These are phyloP conservation scores for Coregonus suidteri DNA, from an alignment of 2,797 vertebrate genomes.

Conservation along the genomic window DNA sequence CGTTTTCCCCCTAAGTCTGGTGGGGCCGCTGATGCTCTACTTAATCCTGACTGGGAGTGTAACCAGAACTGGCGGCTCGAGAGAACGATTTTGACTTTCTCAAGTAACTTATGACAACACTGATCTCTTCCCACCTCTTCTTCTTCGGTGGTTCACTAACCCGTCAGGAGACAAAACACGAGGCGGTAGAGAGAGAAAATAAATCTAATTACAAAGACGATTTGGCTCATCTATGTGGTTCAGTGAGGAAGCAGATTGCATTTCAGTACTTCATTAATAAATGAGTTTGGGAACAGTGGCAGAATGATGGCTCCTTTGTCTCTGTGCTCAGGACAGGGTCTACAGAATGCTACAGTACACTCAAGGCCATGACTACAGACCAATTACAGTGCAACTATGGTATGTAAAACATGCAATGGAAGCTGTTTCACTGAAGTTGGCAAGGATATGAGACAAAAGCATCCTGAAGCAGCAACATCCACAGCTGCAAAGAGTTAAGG, in stretches of 20 bases:
- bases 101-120: too few relatives aligned
- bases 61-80: too few relatives aligned
- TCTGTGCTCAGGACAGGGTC: conserved; percentile 48
- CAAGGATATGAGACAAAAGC: neutral
- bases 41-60: too few relatives aligned
- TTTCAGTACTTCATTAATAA: conserved; percentile 76
- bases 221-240: conserved; percentile 69
- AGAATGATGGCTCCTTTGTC: conserved; percentile 65
- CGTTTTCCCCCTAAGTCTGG: too few relatives aligned
- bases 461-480: neutral
- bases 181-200: conserved; percentile 23
- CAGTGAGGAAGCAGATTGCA: conserved; percentile 72
- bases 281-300: conserved; percentile 68
- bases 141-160: conserved; percentile 20
- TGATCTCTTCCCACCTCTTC: conserved; percentile 3
- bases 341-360: conserved; percentile 32
- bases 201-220: conserved; percentile 72
- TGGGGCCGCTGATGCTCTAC: too few relatives aligned
- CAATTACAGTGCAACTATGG: conserved; percentile 34
- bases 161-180: conserved; percentile 58
- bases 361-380: conserved; percentile 34
- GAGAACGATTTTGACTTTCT: too few relatives aligned
- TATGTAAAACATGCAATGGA: neutral
- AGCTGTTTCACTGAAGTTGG: neutral
- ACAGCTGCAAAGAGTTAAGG: neutral